phyloP scores from a whole-genome alignment of 2,113 vertebrate species.

The Chaetorhynchus papuensis region DNA sequence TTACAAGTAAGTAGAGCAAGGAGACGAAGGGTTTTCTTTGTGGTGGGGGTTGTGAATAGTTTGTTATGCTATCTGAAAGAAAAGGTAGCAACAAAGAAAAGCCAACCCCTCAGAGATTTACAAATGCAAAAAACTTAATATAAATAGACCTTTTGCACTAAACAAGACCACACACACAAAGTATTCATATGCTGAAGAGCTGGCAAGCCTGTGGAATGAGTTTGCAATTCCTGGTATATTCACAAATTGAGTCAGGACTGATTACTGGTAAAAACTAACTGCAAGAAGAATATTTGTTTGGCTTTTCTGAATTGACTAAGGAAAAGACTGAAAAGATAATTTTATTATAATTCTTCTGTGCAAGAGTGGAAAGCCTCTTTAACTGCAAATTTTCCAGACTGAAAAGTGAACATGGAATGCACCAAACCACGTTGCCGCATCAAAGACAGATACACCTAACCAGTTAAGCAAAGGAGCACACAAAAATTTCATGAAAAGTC shows the following conservation, averaged over 20 bases:
- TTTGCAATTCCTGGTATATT: neutral
- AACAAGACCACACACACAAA: neutral
- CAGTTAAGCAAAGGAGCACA: neutral
- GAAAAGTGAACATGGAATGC: neutral
- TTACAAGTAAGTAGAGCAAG: neutral
- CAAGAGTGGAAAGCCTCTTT: neutral
- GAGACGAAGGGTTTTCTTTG: neutral
- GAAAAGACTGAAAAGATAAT: neutral
- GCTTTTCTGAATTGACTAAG: neutral
- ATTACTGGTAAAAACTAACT: neutral
- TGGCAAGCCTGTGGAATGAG: neutral
- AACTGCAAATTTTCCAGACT: neutral
- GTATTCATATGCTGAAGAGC: neutral
- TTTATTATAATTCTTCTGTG: neutral
- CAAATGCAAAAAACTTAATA: neutral
- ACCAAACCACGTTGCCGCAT: rapidly evolving
- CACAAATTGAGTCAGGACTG: neutral
- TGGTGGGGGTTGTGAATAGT: neutral
- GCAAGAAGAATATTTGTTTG: neutral
- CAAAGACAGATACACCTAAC: neutral
- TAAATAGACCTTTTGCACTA: neutral
- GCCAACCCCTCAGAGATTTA: neutral
- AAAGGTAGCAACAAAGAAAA: neutral
- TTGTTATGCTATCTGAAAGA: neutral
- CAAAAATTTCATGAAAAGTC: neutral